Conservation (phyloP, 2,113 vertebrate genomes). For the Mormoops blainvillei region DNA sequence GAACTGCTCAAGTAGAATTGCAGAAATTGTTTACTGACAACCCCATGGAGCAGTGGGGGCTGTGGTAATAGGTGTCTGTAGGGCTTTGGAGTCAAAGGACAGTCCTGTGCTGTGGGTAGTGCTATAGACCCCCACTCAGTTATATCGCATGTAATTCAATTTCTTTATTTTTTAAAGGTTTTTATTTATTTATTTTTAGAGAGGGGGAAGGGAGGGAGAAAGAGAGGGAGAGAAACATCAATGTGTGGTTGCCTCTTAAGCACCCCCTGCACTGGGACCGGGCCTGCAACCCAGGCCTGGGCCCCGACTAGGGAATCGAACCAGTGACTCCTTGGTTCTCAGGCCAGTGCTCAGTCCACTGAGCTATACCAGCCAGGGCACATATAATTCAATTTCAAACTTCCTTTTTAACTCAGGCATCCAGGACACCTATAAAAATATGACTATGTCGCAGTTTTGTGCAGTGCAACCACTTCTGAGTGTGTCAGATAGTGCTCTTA, state of each 20-base stretch:
- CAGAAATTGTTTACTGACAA: background rate
- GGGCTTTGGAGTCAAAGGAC: background rate
- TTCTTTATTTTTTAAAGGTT: too few relatives aligned
- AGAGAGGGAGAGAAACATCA: too few relatives aligned
- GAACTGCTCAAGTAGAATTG: background rate
- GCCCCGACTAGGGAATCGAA: too few relatives aligned
- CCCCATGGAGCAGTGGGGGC: background rate
- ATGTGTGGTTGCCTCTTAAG: too few relatives aligned
- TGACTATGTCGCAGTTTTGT: background rate
- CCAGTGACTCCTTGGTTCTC: too few relatives aligned
- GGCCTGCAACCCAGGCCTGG: too few relatives aligned
- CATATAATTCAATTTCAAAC: background rate
- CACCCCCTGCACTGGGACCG: too few relatives aligned
- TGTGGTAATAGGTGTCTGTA: background rate
- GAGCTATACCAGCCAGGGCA: too few relatives aligned
- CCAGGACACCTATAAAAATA: background rate
- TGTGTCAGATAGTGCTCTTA: constrained; percentile 2
- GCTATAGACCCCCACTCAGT: background rate
- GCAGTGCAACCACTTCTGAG: background rate
- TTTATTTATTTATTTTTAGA: too few relatives aligned
- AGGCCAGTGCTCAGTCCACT: too few relatives aligned
- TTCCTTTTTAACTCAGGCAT: background rate
- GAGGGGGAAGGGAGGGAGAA: too few relatives aligned
- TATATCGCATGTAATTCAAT: background rate
- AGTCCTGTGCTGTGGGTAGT: background rate